Evolutionary conservation across 2,888 invertebrate species (phyloP), one percentile per base, ranked within the genome.

Genomic region (Iphiclides podalirius): DNA sequence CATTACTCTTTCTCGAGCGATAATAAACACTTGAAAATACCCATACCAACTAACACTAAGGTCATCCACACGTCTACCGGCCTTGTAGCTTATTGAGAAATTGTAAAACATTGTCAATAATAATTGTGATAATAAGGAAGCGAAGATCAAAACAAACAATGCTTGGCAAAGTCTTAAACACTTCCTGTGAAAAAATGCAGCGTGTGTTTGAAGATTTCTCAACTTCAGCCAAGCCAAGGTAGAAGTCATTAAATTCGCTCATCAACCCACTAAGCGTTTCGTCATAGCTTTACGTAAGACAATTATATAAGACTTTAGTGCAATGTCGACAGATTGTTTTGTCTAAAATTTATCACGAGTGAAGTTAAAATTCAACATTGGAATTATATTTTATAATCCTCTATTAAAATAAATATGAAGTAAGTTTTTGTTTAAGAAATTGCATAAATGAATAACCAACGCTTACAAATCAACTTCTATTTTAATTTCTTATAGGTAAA

Each of bases 221-320:
- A 51, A 55, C 37, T 52, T 47, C 38, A 52, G 55, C 67, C 66
- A 60, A 69, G 55, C 67, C 66, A 60, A 69, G 61, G 66, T 72
- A 68, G 72, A 69, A 75, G 72, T 74, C 63, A 65, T 76, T 75
- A 71, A 72, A 70, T 74, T 69, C 67, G 70, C 68, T 74, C 70
- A 76, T 78, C 74, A 51, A 40, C 41, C 50, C 69, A 72, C 64
- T 59, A 61, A 58, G 51, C 49, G 62, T 85, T 80, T 82, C 81
- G 71, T 75, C 75, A 84, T 64, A 52, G 59, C 39, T 59, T 85
- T 83, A 84, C 77, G 72, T 80, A 87, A 86, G 70, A 52, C 49
- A 61, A 67, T 86, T 84, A 83, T 77, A 73, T 81, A 85, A 33
- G 37, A 23, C 37, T 45, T 52, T 51, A 53, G 57, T 59, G 53